Conservation (phyloP, 1,140 invertebrate genomes). For the Chymomyza costata region DNA sequence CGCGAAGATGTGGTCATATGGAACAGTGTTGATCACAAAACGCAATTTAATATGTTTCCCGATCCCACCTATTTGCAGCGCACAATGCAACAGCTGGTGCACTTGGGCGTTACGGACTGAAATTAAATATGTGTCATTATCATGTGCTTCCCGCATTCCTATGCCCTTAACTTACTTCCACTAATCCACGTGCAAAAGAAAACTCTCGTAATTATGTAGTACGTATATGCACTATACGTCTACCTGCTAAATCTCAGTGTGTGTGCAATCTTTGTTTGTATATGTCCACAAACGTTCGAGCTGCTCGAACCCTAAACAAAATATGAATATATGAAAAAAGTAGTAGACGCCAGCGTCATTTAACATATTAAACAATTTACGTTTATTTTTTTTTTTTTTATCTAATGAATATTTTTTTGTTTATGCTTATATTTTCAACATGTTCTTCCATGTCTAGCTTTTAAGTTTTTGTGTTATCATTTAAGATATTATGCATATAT, state of each 20-base stretch:
- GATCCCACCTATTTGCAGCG: slow-evolving; percentile 85
- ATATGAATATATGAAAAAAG: slow-evolving; percentile 24
- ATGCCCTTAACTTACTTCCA: too few relatives aligned
- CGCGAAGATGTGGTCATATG: slow-evolving; percentile 92
- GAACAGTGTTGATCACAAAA: slow-evolving; percentile 94
- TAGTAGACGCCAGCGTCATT: background rate
- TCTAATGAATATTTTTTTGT: background rate
- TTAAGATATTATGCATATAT: background rate
- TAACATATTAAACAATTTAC: background rate
- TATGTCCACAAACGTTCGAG: slow-evolving; percentile 45
- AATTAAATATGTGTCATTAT: too few relatives aligned
- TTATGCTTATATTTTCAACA: background rate
- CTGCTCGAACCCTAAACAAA: slow-evolving; percentile 65
- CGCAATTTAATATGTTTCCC: slow-evolving; percentile 87
- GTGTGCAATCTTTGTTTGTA: slow-evolving; percentile 64
- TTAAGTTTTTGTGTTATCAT: background rate
- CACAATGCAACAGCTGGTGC: slow-evolving; percentile 83
- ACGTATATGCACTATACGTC: slow-evolving; percentile 22
- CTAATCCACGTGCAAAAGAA: too few relatives aligned
- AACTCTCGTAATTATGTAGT: slow-evolving; percentile 19
- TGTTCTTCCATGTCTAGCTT: slow-evolving; percentile 37
- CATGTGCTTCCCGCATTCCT: too few relatives aligned
- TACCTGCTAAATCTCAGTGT: slow-evolving; percentile 55
- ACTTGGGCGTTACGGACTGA: slow-evolving; percentile 80
- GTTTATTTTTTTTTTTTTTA: background rate